Conservation (phyloP, 1,140 invertebrate genomes). For the Diachasmimorpha longicaudata region DNA sequence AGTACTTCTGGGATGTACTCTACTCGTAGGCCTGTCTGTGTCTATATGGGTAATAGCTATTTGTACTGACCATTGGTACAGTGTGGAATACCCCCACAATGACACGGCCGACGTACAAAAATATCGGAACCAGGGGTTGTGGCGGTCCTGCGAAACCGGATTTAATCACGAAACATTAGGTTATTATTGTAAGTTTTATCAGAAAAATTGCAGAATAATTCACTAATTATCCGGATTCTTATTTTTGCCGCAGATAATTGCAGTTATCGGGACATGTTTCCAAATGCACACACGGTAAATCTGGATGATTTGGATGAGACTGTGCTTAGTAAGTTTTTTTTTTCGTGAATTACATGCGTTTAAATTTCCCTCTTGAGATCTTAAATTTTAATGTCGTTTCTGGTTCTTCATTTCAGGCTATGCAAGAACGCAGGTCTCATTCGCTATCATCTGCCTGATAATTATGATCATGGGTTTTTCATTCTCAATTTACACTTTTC, state of each 20-base stretch:
- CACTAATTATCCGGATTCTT: not conserved
- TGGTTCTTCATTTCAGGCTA: conserved; percentile 71
- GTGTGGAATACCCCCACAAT: conserved; percentile 62
- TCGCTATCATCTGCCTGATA: conserved; percentile 81
- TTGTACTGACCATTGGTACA: conserved; percentile 77
- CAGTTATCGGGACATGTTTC: conserved; percentile 68
- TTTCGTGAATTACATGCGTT: too few relatives aligned
- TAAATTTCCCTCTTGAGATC: too few relatives aligned
- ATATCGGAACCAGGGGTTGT: conserved; percentile 70
- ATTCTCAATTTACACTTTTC: conserved; percentile 86
- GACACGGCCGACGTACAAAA: conserved; percentile 36
- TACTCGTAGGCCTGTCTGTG: conserved; percentile 70
- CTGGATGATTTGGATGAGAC: conserved; percentile 65
- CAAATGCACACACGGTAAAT: conserved; percentile 60
- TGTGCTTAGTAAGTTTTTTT: conserved; percentile 65
- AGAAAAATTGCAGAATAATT: conserved; percentile 35
- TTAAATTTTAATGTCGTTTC: conserved; percentile 35
- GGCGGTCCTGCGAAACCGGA: conserved; percentile 67
- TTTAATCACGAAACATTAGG: conserved; percentile 26
- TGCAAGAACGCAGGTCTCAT: conserved; percentile 81
- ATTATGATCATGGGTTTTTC: conserved; percentile 81
- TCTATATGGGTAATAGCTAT: conserved; percentile 78
- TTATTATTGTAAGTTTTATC: conserved; percentile 43
- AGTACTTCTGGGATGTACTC: conserved; percentile 72
- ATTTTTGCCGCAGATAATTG: conserved; percentile 63